Base-by-base conservation (phyloP, 2,888 invertebrate species). In the Drosophila dives region DNA sequence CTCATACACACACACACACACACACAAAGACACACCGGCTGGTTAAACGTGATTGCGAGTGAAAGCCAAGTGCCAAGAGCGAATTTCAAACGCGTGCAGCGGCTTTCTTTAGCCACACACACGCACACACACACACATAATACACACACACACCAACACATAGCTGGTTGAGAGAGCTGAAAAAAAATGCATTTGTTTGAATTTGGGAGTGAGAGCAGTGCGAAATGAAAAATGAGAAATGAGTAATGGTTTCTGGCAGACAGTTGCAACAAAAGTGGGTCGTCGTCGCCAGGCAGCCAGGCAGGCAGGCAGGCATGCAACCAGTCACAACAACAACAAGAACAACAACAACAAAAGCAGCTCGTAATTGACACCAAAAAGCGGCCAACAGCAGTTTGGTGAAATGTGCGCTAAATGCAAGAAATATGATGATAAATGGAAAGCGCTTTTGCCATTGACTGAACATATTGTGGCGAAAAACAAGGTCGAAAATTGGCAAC, bases 131-230 rank as follows among this genome's bases (percentile, higher is more conserved):
- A 45, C 29, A 56, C 15, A 51, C 55, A 59, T 36, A 68, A 45
- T 54, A 68, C 50, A 61, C 48, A 66, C 49, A 56, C 48, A 58
- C 59, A 60, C 26, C 63, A 40, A 50, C 66, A 67, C 23, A 78
- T 67, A 65, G 73, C 72, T 87, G 83, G 87, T 74, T 83, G 77
- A 84, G 83, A 75, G 84, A 69, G 77, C 77, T 65, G 65, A 60
- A n/a, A 29, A 23, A 64, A 84, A 86, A 76, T 85, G 86, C 81
- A 83, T 86, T 86, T 88, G 88, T 88, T 88, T 86, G 88, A 85
- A 86, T 83, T 86, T 86, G 88, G 63, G 83, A 71, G 66, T 54
- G 64, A 60, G 62, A 64, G 67, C 45, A 45, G 29, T 29, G 29
- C 29, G 29, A 29, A 29, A 23, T 45, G 15, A 59, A 65, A 84